Evolutionary conservation across 2,888 invertebrate species (phyloP).

Genomic region (Zele albiditarsus): DNA sequence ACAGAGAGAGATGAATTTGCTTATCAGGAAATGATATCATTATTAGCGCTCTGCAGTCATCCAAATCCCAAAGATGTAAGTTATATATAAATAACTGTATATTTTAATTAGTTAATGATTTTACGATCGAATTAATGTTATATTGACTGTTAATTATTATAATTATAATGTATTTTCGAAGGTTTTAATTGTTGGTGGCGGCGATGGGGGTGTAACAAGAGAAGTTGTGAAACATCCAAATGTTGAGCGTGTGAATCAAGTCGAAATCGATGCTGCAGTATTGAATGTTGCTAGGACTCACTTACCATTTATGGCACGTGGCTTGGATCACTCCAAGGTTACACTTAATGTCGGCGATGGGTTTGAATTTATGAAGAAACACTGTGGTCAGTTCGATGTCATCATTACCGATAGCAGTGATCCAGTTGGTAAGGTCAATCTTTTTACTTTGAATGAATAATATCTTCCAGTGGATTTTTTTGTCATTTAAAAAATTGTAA

Average conservation of each 20-base stretch:
- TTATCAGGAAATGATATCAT: slow-evolving; percentile 99
- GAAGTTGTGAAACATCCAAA: slow-evolving; percentile 95
- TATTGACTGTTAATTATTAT: too few species aligned
- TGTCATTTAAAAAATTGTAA: neutral
- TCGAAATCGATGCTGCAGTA: slow-evolving; percentile 96
- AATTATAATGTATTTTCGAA: slow-evolving; percentile 56
- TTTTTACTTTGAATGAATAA: neutral
- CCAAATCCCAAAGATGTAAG: slow-evolving; percentile 87
- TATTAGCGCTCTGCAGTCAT: slow-evolving; percentile 93
- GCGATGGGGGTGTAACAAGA: slow-evolving; percentile 97
- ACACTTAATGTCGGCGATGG: slow-evolving; percentile 92
- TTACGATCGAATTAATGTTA: neutral
- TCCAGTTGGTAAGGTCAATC: slow-evolving; percentile 82
- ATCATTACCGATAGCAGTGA: slow-evolving; percentile 99
- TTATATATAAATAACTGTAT: neutral
- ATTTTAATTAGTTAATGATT: neutral
- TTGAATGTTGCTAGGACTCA: slow-evolving; percentile 91
- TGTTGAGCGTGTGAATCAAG: slow-evolving; percentile 90
- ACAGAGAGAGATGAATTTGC: slow-evolving; percentile 97
- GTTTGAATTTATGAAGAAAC: slow-evolving; percentile 92
- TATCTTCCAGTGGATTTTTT: slow-evolving; percentile 4
- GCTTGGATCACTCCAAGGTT: slow-evolving; percentile 89
- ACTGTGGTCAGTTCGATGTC: slow-evolving; percentile 91
- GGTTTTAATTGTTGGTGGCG: slow-evolving; percentile 96
- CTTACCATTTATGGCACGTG: slow-evolving; percentile 92